Conservation (phyloP, 2,797 vertebrate genomes). For the Glossophaga mutica region DNA sequence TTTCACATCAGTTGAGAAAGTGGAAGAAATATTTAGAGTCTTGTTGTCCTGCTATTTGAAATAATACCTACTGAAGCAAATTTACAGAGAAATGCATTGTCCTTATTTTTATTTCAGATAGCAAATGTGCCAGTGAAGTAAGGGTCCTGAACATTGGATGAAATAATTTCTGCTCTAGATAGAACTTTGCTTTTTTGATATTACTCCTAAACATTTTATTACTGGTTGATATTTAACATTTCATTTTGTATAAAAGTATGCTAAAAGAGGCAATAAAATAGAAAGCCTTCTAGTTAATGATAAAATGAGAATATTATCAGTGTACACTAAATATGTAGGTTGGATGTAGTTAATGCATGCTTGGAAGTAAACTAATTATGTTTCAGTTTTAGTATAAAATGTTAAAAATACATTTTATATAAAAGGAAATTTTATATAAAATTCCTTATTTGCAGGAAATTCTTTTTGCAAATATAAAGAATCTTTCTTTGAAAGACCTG, state of each 20-base stretch:
- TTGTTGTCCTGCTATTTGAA: neutral
- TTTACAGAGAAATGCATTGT: constrained; percentile 37
- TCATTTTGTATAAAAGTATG: constrained; percentile 7
- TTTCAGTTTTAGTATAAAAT: constrained; percentile 36
- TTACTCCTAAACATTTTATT: neutral
- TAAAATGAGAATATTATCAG: neutral
- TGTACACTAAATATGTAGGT: neutral
- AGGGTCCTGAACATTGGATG: constrained; percentile 75
- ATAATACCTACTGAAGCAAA: constrained; percentile 26
- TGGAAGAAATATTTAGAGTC: neutral
- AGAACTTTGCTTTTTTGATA: constrained; percentile 67
- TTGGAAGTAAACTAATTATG: neutral
- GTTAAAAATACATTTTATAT: constrained; percentile 14
- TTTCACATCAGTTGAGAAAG: constrained; percentile 35
- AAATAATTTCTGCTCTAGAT: constrained; percentile 81
- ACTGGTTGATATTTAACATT: constrained; percentile 24
- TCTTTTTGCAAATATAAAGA: constrained; percentile 38
- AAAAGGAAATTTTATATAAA: neutral
- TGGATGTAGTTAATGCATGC: neutral
- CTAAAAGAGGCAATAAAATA: neutral
- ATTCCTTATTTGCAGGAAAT: constrained; percentile 40
- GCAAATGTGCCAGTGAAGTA: constrained; percentile 46
- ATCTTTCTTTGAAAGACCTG: constrained; percentile 78
- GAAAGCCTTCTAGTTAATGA: constrained; percentile 7
- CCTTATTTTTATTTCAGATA: constrained; percentile 46